Evolutionary conservation across 2,888 invertebrate species (phyloP), one percentile per base, ranked within the genome.

Genomic region (Noctua janthina): DNA sequence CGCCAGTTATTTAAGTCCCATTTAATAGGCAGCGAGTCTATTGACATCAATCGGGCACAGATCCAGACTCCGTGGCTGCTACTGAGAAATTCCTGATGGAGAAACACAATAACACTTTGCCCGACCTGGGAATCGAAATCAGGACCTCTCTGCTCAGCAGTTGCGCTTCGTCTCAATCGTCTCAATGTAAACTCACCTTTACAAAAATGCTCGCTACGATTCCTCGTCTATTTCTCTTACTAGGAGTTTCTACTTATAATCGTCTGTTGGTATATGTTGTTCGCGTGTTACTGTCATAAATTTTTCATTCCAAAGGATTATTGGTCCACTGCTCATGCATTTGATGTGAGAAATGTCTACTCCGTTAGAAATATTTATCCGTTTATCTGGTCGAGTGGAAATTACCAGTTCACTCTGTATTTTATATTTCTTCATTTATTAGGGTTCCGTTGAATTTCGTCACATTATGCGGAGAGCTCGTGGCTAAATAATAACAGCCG

Each of bases 281-380:
- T 70, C 43, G 15, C 54, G 23, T 17, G 29, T 35, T 13, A 49
- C 35, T 68, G 72, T 73, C 54, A 82, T 84, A 72, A 4, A 68
- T 80, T 72, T 82, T 85, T 82, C 85, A 80, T 82, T 72, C 20
- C 72, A 64, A 56, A 68, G 73, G 62, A 80, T 68, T 84, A 82
- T 62, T 62, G 72, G 71, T 49, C 39, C 68, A 68, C 59, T 59
- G 51, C 66, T 56, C 72, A 68, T 68, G 72, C 81, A 85, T 80
- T 82, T 85, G 85, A 85, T 85, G 85, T 72, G 68, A 23, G 81
- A 85, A 80, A 49, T 62, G 67, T 62, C 72, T 62, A 80, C 15
- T 68, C 68, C 11, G 35, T 49, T 72, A 68, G 73, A 84, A 82
- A 79, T 71, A 70, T 59, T 39, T 54, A 72, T 69, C 51, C 20